Evolutionary conservation across 2,888 invertebrate genomes (phyloP).

Genomic region (Drosophila anomalata): DNA sequence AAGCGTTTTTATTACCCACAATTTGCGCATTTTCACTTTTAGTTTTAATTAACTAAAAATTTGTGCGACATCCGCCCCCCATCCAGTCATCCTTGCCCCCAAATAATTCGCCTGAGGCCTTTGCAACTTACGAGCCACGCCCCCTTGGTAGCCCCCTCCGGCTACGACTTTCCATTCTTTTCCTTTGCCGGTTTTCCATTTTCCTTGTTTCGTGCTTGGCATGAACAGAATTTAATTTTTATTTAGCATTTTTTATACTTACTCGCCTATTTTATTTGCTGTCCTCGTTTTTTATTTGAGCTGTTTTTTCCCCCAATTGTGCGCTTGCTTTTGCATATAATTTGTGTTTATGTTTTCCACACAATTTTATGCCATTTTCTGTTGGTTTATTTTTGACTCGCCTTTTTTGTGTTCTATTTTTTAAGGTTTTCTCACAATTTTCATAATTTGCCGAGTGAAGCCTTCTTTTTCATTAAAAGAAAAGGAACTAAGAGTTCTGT

Average conservation of each 20-base stretch:
- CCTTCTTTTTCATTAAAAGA: conserved; percentile 3
- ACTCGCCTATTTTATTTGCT: conserved; percentile 28
- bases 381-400: conserved; percentile 32
- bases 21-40: conserved; percentile 76
- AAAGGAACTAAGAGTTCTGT: conserved; percentile 6
- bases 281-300: conserved; percentile 34
- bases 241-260: conserved; percentile 5
- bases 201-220: conserved; percentile 39
- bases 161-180: conserved; percentile 21
- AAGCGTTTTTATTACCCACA: conserved; percentile 73
- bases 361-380: conserved; percentile 64
- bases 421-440: conserved; percentile 58
- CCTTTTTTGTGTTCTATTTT: conserved; percentile 13
- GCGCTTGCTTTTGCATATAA: conserved; percentile 39
- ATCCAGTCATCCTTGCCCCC: conserved; percentile 20
- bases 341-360: conserved; percentile 48
- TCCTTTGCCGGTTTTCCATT: conserved; percentile 35
- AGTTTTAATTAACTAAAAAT: conserved; percentile 77
- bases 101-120: conserved; percentile 33
- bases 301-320: conserved; percentile 24
- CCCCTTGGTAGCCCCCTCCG: conserved; percentile 26
- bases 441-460: conserved; percentile 65
- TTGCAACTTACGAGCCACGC: conserved; percentile 12
- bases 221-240: conserved; percentile 18
- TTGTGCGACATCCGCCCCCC: conserved; percentile 37